Evolutionary conservation across 2,797 vertebrate genomes (phyloP).

Genomic region (Fistularia commersonii): DNA sequence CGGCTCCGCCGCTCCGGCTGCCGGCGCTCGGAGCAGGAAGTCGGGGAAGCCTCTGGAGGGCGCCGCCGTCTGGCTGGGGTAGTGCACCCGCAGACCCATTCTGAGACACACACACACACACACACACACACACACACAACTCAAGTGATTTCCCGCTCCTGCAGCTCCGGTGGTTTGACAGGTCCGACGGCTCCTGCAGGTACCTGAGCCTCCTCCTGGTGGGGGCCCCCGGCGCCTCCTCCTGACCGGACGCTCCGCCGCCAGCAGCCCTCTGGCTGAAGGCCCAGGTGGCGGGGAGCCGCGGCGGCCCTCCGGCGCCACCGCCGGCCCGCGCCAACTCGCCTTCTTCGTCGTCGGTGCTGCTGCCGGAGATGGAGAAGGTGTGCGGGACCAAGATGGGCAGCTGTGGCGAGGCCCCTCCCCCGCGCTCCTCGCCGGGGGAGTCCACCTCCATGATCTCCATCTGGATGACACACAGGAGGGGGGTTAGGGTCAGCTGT

Average conservation of each 20-base stretch:
- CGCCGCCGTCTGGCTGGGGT: constrained; percentile 78
- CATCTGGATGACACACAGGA: constrained; percentile 44
- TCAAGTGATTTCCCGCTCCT: too few relatives aligned
- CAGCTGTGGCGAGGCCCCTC: neutral
- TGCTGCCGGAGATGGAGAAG: constrained; percentile 69
- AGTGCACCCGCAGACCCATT: constrained; percentile 70
- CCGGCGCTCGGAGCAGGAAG: constrained; percentile 66
- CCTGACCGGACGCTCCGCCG: constrained; percentile 3
- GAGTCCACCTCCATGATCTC: constrained; percentile 88
- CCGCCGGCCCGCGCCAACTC: constrained; percentile 1
- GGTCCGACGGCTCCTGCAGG: neutral
- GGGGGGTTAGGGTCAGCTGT: neutral
- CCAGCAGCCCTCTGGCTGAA: constrained; percentile 55
- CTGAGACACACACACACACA: constrained; percentile 29
- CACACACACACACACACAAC: neutral
- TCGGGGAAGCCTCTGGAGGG: constrained; percentile 67
- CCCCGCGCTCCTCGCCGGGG: constrained; percentile 9
- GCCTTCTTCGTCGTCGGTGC: constrained; percentile 58
- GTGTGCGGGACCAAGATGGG: constrained; percentile 12
- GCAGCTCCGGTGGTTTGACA: too few relatives aligned
- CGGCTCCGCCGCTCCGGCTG: constrained; percentile 57
- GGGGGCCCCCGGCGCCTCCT: constrained; percentile 6
- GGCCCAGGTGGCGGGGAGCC: constrained; percentile 62
- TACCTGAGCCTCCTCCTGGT: constrained; percentile 61
- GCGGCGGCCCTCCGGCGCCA: constrained; percentile 3